These are phyloP conservation scores for Eucriotettix oculatus DNA, from an alignment of 2,888 invertebrate species.

Conservation along the genomic window DNA sequence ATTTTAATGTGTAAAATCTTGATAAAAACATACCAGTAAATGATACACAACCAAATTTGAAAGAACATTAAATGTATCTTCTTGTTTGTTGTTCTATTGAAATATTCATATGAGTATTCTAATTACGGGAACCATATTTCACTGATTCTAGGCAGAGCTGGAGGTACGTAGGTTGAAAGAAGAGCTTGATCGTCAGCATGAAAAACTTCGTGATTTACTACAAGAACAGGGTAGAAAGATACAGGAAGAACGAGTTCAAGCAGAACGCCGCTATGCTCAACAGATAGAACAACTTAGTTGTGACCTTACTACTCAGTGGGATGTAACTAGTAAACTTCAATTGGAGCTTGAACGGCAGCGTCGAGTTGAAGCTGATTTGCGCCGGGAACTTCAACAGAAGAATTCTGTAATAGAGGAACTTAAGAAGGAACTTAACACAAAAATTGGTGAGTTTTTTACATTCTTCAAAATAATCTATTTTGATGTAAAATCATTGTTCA, in stretches of 20 bases:
- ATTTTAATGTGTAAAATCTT: too few species aligned
- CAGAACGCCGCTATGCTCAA: slow-evolving; percentile 33
- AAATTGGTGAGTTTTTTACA: slow-evolving; percentile 38
- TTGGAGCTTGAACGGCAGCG: slow-evolving; percentile 64
- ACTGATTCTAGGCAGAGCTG: slow-evolving; percentile 38
- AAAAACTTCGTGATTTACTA: slow-evolving; percentile 54
- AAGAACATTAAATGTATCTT: too few species aligned
- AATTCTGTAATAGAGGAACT: slow-evolving; percentile 59
- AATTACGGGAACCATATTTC: neutral
- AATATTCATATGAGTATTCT: too few species aligned
- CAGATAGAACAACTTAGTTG: slow-evolving; percentile 63
- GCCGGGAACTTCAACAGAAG: slow-evolving; percentile 60
- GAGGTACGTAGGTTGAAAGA: slow-evolving; percentile 60
- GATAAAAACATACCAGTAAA: too few species aligned
- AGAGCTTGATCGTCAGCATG: slow-evolving; percentile 60
- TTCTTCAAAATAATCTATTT: neutral
- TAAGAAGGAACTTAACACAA: slow-evolving; percentile 61
- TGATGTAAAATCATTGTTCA: neutral
- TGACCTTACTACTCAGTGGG: slow-evolving; percentile 66
- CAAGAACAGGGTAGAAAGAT: slow-evolving; percentile 43
- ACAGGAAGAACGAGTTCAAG: slow-evolving; percentile 13
- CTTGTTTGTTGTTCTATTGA: too few species aligned
- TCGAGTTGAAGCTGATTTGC: slow-evolving; percentile 55
- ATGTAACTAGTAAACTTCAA: slow-evolving; percentile 56
- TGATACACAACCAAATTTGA: too few species aligned